Conservation (phyloP, 2,888 invertebrate species). For the Carterocephalus palaemon region DNA sequence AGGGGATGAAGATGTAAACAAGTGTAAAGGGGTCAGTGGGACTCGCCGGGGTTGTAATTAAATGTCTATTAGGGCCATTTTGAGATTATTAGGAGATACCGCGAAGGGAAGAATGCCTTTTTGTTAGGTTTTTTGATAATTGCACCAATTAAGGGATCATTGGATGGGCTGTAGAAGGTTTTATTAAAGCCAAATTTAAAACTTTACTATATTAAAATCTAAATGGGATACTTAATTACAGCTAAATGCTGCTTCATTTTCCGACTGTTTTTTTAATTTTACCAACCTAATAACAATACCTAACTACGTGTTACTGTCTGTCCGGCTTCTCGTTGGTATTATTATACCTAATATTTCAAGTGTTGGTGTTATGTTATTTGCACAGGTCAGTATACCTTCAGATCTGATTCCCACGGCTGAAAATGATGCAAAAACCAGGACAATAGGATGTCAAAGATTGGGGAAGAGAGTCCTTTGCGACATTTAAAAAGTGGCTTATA, state of each 20-base stretch:
- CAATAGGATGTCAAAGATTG: conserved; percentile 23
- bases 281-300: too few relatives aligned
- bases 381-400: conserved; percentile 6
- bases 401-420: conserved; percentile 49
- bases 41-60: conserved; percentile 68
- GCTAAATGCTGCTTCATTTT: not conserved
- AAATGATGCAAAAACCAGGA: conserved; percentile 50
- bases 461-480: conserved; percentile 42
- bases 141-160: conserved; percentile 51
- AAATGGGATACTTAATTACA: conserved; percentile 4
- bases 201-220: conserved; percentile 9
- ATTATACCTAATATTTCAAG: conserved; percentile 8
- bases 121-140: conserved; percentile 53
- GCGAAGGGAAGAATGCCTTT: conserved; percentile 52
- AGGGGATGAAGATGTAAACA: conserved; percentile 78
- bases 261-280: too few relatives aligned
- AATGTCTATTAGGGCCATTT: conserved; percentile 75
- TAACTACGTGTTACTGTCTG: too few relatives aligned
- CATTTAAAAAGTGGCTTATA: conserved; percentile 45
- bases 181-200: conserved; percentile 35
- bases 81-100: conserved; percentile 66
- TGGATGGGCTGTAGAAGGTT: conserved; percentile 38
- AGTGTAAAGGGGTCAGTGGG: conserved; percentile 79
- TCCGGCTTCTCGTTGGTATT: too few relatives aligned
- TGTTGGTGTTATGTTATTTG: too few relatives aligned